These are phyloP conservation scores for Aleiodes leptofemur DNA, from an alignment of 2,888 invertebrate genomes.

Conservation along the genomic window DNA sequence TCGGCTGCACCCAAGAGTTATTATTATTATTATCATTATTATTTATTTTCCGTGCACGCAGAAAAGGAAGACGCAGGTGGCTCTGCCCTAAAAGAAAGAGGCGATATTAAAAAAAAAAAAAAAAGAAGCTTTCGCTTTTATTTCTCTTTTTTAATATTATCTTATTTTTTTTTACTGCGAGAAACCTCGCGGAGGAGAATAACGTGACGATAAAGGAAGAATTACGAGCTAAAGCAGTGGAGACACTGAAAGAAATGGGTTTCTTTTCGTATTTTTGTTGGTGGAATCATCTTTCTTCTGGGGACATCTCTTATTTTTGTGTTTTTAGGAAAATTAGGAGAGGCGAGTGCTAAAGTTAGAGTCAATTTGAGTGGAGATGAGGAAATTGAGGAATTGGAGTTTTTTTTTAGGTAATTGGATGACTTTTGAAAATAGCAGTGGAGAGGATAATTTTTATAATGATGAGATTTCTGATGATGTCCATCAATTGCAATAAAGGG, in stretches of 20 bases:
- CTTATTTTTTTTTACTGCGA: constrained; percentile 30
- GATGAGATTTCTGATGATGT: too few species aligned
- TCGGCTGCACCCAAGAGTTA: constrained; percentile 36
- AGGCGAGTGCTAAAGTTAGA: constrained; percentile 37
- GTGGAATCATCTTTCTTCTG: constrained; percentile 39
- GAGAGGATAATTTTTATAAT: too few species aligned
- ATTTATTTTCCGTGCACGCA: constrained; percentile 49
- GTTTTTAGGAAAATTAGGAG: constrained; percentile 22
- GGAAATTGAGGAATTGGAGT: neutral
- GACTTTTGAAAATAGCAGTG: too few species aligned
- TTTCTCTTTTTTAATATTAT: constrained; percentile 8
- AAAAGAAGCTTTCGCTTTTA: constrained; percentile 37
- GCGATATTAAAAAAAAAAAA: constrained; percentile 16
- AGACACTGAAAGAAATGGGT: constrained; percentile 20
- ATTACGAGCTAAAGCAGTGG: constrained; percentile 48
- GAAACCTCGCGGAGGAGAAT: constrained; percentile 46
- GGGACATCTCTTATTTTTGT: constrained; percentile 23
- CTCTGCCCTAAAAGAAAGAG: neutral
- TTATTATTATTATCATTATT: constrained; percentile 44
- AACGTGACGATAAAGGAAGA: constrained; percentile 56
- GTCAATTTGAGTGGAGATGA: constrained; percentile 40
- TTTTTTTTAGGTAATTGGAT: too few species aligned
- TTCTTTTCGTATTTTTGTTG: constrained; percentile 18
- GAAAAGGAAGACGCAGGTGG: constrained; percentile 30
- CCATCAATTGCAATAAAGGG: too few species aligned